A percentile compares a stretch with the other conserved stretches of the same genome.
Conservation (phyloP, 2,113 vertebrate species). For the Tyrannus savana region DNA sequence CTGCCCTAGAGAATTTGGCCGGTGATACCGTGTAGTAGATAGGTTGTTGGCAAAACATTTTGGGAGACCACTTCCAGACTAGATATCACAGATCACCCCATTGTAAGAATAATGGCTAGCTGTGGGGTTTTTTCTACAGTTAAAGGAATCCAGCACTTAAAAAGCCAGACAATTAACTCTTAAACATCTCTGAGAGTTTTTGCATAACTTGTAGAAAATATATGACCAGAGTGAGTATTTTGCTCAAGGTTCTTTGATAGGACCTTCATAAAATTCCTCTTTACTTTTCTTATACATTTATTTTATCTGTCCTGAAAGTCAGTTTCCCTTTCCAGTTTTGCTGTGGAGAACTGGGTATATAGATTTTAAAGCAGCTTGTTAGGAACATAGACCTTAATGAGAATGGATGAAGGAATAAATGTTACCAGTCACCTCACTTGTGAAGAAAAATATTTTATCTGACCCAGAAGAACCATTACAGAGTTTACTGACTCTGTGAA, state of each 20-base stretch:
- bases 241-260: background rate
- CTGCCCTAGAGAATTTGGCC: background rate
- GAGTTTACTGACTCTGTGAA: slow-evolving; percentile 48
- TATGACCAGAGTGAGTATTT: background rate
- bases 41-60: background rate
- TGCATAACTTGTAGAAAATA: background rate
- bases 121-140: background rate
- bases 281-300: background rate
- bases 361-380: slow-evolving; percentile 25
- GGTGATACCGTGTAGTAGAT: background rate
- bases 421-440: slow-evolving; percentile 31
- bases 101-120: background rate
- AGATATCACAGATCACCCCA: background rate
- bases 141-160: background rate
- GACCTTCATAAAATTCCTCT: background rate
- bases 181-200: background rate
- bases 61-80: background rate
- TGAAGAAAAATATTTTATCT: slow-evolving; percentile 53
- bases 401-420: slow-evolving; percentile 38
- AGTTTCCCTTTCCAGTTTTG: background rate
- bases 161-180: background rate
- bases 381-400: slow-evolving; percentile 28
- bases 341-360: background rate
- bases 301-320: background rate
- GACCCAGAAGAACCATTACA: slow-evolving; percentile 37